A percentile compares a stretch with the other conserved stretches of the same genome.
phyloP scores from a whole-genome alignment of 2,888 invertebrate species.

The Anorthoa munda region DNA sequence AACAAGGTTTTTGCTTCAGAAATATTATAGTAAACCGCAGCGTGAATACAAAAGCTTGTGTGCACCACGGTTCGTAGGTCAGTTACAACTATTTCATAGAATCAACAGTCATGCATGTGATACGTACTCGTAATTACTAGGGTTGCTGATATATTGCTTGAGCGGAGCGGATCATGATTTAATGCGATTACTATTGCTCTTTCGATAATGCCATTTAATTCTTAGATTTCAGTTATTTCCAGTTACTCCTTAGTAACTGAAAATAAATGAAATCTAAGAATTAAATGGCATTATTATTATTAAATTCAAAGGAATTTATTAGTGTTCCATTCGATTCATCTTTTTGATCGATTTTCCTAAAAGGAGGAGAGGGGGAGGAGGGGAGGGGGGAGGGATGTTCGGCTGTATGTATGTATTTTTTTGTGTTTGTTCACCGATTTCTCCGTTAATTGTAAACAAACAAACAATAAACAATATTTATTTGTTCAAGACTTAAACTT shows the following conservation, averaged over 20 bases:
- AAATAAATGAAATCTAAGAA: too few relatives aligned
- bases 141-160: conserved; percentile 43
- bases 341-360: too few relatives aligned
- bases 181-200: conserved; percentile 11
- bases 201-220: conserved; percentile 2
- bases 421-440: too few relatives aligned
- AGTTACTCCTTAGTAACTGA: not conserved
- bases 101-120: conserved; percentile 42
- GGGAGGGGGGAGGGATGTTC: too few relatives aligned
- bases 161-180: conserved; percentile 54
- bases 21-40: conserved; percentile 29
- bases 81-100: conserved; percentile 61
- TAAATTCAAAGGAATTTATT: too few relatives aligned
- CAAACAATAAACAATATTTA: too few relatives aligned
- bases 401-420: too few relatives aligned
- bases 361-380: too few relatives aligned
- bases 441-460: too few relatives aligned
- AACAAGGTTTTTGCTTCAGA: conserved; percentile 34
- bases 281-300: too few relatives aligned
- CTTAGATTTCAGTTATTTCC: not conserved
- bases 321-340: too few relatives aligned
- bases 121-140: conserved; percentile 56
- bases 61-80: conserved; percentile 61
- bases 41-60: conserved; percentile 45
- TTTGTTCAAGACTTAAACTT: too few relatives aligned